Conservation (phyloP, 2,888 invertebrate species). For the Embidobia sp. region DNA sequence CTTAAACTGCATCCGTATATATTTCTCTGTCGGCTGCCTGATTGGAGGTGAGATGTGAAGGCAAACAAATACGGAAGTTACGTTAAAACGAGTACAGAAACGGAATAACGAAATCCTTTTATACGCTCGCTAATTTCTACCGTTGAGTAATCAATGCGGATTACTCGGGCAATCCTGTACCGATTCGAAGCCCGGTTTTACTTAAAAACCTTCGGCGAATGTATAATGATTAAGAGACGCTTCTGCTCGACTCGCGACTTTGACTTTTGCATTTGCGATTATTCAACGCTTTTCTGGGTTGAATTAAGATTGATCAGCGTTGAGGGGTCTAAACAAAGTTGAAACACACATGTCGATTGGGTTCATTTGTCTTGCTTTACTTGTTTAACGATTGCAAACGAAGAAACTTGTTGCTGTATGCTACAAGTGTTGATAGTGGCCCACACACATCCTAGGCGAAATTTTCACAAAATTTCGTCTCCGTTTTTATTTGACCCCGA, state of each 20-base stretch:
- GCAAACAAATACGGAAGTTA: slow-evolving; percentile 61
- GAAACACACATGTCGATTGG: too few relatives aligned
- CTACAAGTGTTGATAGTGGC: too few relatives aligned
- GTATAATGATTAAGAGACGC: slow-evolving; percentile 23
- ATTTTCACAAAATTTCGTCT: too few relatives aligned
- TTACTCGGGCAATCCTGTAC: slow-evolving; percentile 23
- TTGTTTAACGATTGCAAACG: too few relatives aligned
- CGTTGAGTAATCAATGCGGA: slow-evolving; percentile 41
- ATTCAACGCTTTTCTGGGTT: neutral
- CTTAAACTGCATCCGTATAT: slow-evolving; percentile 48
- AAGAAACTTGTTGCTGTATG: too few relatives aligned
- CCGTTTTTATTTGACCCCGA: too few relatives aligned
- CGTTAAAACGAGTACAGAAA: slow-evolving; percentile 39
- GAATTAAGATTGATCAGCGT: neutral
- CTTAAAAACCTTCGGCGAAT: slow-evolving; percentile 5
- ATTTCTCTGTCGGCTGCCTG: slow-evolving; percentile 55
- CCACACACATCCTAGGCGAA: too few relatives aligned
- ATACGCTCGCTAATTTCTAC: slow-evolving; percentile 50
- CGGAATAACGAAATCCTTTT: slow-evolving; percentile 56
- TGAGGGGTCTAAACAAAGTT: too few relatives aligned
- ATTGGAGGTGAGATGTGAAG: slow-evolving; percentile 58
- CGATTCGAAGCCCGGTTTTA: slow-evolving; percentile 7
- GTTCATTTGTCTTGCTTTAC: too few relatives aligned
- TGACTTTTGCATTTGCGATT: slow-evolving; percentile 19
- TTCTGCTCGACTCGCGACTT: neutral